Evolutionary conservation across 2,113 vertebrate species (phyloP).

Genomic region (Gymnogyps californianus): DNA sequence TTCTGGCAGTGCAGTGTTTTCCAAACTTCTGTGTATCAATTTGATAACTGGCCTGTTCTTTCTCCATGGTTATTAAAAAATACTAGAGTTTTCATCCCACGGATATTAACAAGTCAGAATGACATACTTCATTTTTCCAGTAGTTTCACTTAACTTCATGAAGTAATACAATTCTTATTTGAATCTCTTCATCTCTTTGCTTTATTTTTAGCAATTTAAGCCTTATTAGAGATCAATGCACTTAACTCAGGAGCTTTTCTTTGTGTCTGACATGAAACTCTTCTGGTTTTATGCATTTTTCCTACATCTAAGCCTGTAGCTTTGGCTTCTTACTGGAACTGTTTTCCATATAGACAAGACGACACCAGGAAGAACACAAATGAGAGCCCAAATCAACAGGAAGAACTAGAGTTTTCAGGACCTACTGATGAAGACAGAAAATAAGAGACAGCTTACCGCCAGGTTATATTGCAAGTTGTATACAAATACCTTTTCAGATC

Average conservation of each 20-base stretch:
- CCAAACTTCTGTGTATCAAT: neutral
- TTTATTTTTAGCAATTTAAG: neutral
- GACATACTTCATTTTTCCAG: neutral
- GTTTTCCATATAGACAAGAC: neutral
- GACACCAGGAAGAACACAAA: neutral
- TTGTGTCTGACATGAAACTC: neutral
- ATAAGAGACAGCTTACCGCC: neutral
- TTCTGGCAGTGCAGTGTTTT: neutral
- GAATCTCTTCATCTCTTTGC: neutral
- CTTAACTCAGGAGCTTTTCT: neutral
- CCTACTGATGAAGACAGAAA: fast-evolving
- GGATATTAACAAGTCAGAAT: neutral
- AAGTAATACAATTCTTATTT: neutral
- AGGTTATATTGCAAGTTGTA: neutral
- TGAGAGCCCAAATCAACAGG: neutral
- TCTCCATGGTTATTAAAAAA: neutral
- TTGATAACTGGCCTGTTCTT: neutral
- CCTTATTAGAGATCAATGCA: fast-evolving
- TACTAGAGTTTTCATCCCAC: neutral
- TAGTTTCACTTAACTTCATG: neutral
- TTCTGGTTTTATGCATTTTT: neutral
- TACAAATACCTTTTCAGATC: neutral
- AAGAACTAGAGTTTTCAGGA: neutral
- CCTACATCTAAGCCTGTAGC: neutral
- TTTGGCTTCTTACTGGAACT: neutral